Evolutionary conservation across 1,140 invertebrate genomes (phyloP).

Genomic region (Drosophila takahashii): DNA sequence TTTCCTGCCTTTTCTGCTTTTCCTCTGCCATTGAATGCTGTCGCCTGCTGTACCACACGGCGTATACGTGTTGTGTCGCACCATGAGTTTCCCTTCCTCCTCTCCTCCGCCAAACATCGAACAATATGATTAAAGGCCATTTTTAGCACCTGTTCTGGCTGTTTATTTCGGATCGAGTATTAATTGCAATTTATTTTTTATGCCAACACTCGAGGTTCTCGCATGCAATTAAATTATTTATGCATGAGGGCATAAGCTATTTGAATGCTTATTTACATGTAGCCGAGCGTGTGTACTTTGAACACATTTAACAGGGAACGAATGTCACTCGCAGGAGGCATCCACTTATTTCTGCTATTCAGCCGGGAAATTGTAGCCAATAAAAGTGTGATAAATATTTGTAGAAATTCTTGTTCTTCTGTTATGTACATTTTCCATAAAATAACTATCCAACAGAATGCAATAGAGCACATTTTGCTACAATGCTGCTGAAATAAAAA

Average conservation of each 20-base stretch:
- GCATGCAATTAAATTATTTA: slow-evolving; percentile 54
- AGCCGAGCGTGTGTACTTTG: not conserved
- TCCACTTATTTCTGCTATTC: not conserved
- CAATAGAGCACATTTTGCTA: not conserved
- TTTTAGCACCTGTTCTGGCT: slow-evolving; percentile 50
- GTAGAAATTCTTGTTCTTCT: not conserved
- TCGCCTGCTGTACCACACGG: slow-evolving; percentile 13
- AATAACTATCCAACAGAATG: not conserved
- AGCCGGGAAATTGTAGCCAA: not conserved
- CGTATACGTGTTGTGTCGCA: slow-evolving; percentile 56
- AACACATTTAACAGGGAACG: not conserved
- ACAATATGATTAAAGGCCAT: slow-evolving; percentile 62
- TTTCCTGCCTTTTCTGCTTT: slow-evolving; percentile 17
- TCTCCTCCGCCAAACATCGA: slow-evolving; percentile 29
- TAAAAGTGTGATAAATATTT: not conserved
- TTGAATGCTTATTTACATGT: slow-evolving; percentile 29
- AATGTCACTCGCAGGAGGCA: slow-evolving; percentile 3
- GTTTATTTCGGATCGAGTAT: slow-evolving; percentile 33
- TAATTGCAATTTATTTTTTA: slow-evolving; percentile 61
- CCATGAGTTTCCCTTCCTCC: not conserved
- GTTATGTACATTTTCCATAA: not conserved
- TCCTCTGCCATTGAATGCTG: slow-evolving; percentile 21
- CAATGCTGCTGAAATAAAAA: not conserved
- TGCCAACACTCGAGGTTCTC: slow-evolving; percentile 24
- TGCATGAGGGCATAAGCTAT: slow-evolving; percentile 26